Evolutionary conservation across 2,888 invertebrate species (phyloP), one percentile per base, ranked within the genome.

Genomic region (Reticulitermes lucifugus): DNA sequence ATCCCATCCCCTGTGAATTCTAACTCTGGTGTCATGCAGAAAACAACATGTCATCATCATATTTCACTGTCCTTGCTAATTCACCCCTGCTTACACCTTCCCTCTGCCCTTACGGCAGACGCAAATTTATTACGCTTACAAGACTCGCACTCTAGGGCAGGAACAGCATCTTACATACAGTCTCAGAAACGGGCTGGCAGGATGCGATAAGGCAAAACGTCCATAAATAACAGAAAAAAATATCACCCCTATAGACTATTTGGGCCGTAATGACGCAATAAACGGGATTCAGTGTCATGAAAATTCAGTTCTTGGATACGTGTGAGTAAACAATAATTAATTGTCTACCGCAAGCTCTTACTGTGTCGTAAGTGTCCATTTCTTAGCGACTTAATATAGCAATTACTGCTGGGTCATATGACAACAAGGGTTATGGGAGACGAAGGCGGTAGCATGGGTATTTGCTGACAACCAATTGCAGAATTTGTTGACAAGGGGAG

Each of bases 211-310:
- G 80, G 18, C 80, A 41, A 18, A 29, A 65, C 46, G 35, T 6
- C 25, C 59, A 60, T 80, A 80, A 60, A 80, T 41, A 60, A 80
- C 29, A 80, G 29, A 55, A 73, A 59, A 29, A 59, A n/a, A 55
- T 79, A 79, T 79, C 29, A 79, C 79, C 51, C 77, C 51, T 79
- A 46, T 43, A 77, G 43, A 22, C 43, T 77, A 46, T 18, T 79
- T 65, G 14, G 12, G n/a, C 46, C n/a, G 46, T 79, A 79, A 79
- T 59, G 59, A 60, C 14, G 60, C 29, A 80, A 55, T 80, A 80
- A 80, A 80, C 60, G 80, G 60, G 25, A 80, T 80, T 80, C 80
- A 6, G 35, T 51, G 80, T 35, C 80, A 80, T 60, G 80, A 60
- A 80, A 55, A 60, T 80, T 80, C 79, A 55, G 43, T 79, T 51